These are phyloP conservation scores for Grapholita molesta DNA, from an alignment of 1,140 invertebrate genomes.

Conservation along the genomic window DNA sequence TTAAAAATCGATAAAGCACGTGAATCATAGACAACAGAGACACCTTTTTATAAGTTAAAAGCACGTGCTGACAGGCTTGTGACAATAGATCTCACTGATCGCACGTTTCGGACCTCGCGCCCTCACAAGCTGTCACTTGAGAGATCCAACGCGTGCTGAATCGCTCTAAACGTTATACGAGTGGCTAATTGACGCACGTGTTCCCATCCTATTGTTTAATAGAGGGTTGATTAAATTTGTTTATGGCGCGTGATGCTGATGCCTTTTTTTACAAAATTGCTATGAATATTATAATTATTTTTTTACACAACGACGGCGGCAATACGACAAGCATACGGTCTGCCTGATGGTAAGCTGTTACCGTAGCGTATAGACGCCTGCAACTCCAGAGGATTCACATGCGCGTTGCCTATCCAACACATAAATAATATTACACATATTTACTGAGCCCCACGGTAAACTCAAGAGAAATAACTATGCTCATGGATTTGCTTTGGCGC, in stretches of 20 bases:
- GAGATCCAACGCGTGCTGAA: conserved; percentile 37
- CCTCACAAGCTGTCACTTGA: background rate
- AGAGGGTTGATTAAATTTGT: conserved; percentile 13
- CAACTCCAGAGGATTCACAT: too few species aligned
- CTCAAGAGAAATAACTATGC: too few species aligned
- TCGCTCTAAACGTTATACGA: conserved; percentile 28
- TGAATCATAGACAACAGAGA: background rate
- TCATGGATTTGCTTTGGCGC: too few species aligned
- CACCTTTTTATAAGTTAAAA: background rate
- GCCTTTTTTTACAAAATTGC: background rate
- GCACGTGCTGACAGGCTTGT: background rate
- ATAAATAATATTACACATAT: too few species aligned
- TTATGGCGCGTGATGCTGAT: background rate
- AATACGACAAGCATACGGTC: too few species aligned
- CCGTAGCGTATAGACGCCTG: too few species aligned
- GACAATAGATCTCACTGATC: background rate
- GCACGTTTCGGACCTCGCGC: conserved; percentile 4
- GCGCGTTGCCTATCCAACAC: too few species aligned
- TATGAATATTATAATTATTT: too few species aligned
- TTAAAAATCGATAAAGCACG: background rate
- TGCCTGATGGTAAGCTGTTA: too few species aligned
- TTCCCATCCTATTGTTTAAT: conserved; percentile 31
- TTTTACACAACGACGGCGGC: too few species aligned
- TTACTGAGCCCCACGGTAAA: too few species aligned
- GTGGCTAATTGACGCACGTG: conserved; percentile 43